Conservation (phyloP, 2,113 vertebrate genomes). For the Oxyura jamaicensis region DNA sequence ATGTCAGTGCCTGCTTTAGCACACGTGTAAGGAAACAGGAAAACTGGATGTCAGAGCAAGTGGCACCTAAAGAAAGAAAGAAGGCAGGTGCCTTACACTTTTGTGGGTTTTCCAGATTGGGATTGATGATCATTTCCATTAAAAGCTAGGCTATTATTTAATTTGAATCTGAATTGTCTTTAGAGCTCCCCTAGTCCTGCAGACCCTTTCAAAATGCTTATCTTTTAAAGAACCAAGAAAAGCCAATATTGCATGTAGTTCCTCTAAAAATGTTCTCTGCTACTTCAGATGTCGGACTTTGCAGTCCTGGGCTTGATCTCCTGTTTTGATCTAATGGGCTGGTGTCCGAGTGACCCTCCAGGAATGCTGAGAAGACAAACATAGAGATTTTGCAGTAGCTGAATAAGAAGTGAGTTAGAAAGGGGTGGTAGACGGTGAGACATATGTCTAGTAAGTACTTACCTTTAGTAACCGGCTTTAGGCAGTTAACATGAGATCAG, state of each 20-base stretch:
- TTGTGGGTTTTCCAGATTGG: not conserved
- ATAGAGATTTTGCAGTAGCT: not conserved
- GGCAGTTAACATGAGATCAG: not conserved
- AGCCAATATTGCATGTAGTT: not conserved
- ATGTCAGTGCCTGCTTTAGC: not conserved
- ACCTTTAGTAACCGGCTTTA: not conserved
- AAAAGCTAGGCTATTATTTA: not conserved
- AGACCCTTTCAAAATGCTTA: not conserved
- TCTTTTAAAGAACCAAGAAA: not conserved
- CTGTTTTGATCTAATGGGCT: not conserved
- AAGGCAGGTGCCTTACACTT: not conserved
- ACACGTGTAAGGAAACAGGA: not conserved
- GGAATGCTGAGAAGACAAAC: not conserved
- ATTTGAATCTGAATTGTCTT: not conserved
- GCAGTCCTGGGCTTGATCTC: not conserved
- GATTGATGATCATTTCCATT: not conserved
- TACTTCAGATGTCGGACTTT: not conserved
- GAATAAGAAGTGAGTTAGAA: not conserved
- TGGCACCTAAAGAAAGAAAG: not conserved
- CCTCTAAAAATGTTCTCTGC: not conserved
- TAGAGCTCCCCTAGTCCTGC: not conserved
- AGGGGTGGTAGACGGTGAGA: not conserved
- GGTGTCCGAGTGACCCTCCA: fast-evolving
- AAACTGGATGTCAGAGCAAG: not conserved
- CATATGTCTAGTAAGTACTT: not conserved